phyloP scores from a whole-genome alignment of 2,888 invertebrate species.

The Nomada ruficornis region DNA sequence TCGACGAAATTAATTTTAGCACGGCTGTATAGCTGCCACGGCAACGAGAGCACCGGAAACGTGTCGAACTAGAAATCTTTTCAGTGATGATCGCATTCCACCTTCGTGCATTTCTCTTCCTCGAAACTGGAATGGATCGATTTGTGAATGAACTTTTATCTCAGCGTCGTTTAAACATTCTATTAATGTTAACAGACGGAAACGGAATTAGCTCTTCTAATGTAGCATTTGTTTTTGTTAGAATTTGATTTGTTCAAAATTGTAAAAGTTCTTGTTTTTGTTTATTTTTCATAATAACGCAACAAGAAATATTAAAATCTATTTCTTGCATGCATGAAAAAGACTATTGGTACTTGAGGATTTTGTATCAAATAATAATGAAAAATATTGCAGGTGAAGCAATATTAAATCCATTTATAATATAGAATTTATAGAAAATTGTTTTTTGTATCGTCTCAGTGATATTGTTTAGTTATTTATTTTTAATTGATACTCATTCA shows the following conservation, averaged over 20 bases:
- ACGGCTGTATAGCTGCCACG: slow-evolving; percentile 39
- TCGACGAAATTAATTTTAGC: slow-evolving; percentile 66
- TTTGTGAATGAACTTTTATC: slow-evolving; percentile 7
- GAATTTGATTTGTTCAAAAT: not conserved
- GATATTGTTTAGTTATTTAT: slow-evolving; percentile 48
- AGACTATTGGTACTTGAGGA: not conserved
- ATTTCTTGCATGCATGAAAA: too few relatives aligned
- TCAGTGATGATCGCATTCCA: slow-evolving; percentile 31
- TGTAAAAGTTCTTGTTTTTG: too few relatives aligned
- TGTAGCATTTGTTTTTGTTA: not conserved
- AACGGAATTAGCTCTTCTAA: not conserved
- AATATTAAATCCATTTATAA: not conserved
- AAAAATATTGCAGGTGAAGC: not conserved
- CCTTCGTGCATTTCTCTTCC: slow-evolving; percentile 18
- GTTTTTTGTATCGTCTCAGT: not conserved
- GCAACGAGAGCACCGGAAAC: slow-evolving; percentile 55
- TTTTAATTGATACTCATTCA: slow-evolving; percentile 58
- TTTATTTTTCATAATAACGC: too few relatives aligned
- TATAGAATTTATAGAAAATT: slow-evolving; percentile 15
- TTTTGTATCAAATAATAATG: not conserved
- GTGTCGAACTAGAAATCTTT: slow-evolving; percentile 56
- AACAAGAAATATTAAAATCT: not conserved
- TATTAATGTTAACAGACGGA: not conserved
- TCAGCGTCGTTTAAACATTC: slow-evolving; percentile 11
- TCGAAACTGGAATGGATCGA: not conserved